Base-by-base conservation (phyloP, 2,113 vertebrate species). In the Neodontobutis hainanensis region DNA sequence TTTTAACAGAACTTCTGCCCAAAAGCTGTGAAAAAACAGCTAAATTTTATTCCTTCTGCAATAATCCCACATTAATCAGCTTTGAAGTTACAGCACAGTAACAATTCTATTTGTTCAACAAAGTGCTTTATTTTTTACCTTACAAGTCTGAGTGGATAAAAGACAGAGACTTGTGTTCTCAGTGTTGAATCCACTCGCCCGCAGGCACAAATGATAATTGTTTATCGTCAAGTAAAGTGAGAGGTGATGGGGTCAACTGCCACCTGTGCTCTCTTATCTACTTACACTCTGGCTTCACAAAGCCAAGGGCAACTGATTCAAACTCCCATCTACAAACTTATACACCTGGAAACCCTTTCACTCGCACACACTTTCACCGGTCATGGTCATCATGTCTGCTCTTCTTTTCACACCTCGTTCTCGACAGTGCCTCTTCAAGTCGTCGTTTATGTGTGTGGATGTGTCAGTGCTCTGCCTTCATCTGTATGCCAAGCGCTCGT, bases 401-500 rank as follows among this genome's bases (percentile, higher is more conserved):
- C 40, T 61, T 66, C 59, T 68, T 66, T 77, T 78, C 66, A 70
- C 78, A 75, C 77, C 77, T 80, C 50, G 64, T 61, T 58, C 73
- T 83, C 45, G 81, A 73, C 55, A 77, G 71, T 62, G 43, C 56
- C 74, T 75, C 71, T 82, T 82, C 60, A 82, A 82, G 73, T 63
- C 59, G 47, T 62, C 55, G 68, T 60, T 55, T 47, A 69, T 53
- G 27, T 47, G 48, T 5, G 15, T 57, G 65, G 53, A 57, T 66
- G 73, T 75, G 61, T 67, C 6, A 70, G 68, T 61, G 52, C 34
- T 5, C 4, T 66, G 63, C 52, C 81, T 78, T 86, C 73, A 86
- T 88, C 82, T 83, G 84, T 89, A 89, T 88, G 87, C 83, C 74
- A 71, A 85, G 74, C 74, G 35, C 79, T 85, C 80, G 68, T 82